These are phyloP conservation scores for Polylopha cassiicola DNA, from an alignment of 2,888 invertebrate genomes.

Conservation along the genomic window DNA sequence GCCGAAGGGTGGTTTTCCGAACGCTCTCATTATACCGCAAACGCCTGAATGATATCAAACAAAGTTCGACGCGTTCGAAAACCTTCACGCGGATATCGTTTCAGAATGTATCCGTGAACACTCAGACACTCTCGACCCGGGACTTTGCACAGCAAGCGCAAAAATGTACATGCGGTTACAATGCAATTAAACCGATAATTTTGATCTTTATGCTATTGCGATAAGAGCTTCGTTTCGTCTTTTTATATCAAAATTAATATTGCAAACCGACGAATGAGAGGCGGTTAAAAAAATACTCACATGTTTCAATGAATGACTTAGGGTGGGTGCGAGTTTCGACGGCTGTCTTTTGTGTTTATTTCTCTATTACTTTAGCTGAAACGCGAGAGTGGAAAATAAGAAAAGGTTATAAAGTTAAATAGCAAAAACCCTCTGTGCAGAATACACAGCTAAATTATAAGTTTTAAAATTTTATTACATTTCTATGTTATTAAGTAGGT, in stretches of 20 bases:
- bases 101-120: constrained; percentile 26
- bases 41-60: constrained; percentile 22
- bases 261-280: constrained; percentile 27
- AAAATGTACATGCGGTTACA: constrained; percentile 10
- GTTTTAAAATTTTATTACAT: no score
- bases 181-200: constrained; percentile 16
- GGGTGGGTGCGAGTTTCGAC: constrained; percentile 31
- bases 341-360: constrained; percentile 30
- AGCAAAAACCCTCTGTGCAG: no score
- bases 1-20: constrained; percentile 14
- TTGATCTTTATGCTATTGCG: constrained; percentile 22
- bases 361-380: constrained; percentile 7
- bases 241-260: constrained; percentile 24
- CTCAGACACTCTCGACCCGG: constrained; percentile 41
- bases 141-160: constrained; percentile 13
- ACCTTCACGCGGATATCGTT: constrained; percentile 19
- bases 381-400: neutral
- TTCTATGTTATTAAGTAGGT: no score
- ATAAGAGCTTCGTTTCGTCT: constrained; percentile 20
- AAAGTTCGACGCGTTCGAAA: constrained; percentile 20
- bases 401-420: no score
- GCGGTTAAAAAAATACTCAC: constrained; percentile 17
- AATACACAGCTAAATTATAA: no score
- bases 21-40: constrained; percentile 17
- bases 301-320: constrained; percentile 27